Conservation (phyloP, 2,888 invertebrate species). For the Tenthredo scrophulariae region DNA sequence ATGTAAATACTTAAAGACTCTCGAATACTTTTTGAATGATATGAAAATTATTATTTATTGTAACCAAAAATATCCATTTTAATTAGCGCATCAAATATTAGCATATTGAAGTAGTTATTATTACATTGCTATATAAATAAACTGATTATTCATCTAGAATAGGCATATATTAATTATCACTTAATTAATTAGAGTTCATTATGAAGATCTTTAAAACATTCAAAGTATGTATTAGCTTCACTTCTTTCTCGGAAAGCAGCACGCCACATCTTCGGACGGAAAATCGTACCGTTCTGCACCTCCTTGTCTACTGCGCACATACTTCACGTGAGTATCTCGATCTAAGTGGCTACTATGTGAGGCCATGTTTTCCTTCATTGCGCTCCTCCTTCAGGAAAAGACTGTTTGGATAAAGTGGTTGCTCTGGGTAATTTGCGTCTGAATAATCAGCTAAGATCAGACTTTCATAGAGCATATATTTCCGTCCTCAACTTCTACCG, state of each 20-base stretch:
- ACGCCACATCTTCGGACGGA: constrained; percentile 40
- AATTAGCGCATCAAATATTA: not conserved
- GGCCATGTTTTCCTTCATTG: constrained; percentile 85
- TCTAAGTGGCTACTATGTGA: constrained; percentile 85
- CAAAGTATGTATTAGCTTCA: not conserved
- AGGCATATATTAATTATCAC: not conserved
- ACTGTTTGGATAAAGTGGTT: constrained; percentile 84
- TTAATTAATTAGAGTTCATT: not conserved
- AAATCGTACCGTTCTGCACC: constrained; percentile 86
- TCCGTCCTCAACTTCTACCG: constrained; percentile 86
- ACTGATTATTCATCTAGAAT: not conserved
- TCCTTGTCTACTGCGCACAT: constrained; percentile 83
- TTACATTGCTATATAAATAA: not conserved
- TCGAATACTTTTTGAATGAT: not conserved
- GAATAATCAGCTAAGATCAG: constrained; percentile 89
- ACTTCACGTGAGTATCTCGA: constrained; percentile 87
- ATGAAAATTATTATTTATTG: not conserved
- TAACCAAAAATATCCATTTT: not conserved
- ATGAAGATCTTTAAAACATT: not conserved
- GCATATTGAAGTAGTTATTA: not conserved
- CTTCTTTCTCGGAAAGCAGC: not conserved
- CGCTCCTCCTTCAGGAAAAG: constrained; percentile 84
- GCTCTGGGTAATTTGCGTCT: constrained; percentile 88
- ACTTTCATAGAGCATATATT: constrained; percentile 89
- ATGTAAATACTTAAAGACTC: not conserved